Evolutionary conservation across 2,797 vertebrate species (phyloP), one percentile per base, ranked within the genome.

Genomic region (Pangasius sanitwongsei): DNA sequence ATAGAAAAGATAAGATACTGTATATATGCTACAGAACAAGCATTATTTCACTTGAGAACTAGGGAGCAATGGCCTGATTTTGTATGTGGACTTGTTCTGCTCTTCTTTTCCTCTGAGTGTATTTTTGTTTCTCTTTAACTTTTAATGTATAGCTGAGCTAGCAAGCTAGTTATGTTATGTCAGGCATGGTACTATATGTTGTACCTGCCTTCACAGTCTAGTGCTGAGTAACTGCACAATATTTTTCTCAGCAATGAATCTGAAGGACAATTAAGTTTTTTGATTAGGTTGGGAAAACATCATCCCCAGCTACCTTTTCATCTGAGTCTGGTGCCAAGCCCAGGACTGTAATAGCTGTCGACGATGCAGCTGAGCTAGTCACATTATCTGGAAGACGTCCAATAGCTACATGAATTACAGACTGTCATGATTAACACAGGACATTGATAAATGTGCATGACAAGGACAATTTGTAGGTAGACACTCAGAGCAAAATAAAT

Each of bases 201-300:
- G 75, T 18, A 65, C 41, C 20, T 87, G 74, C 25, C 2, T 61
- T 75, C 20, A 23, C 23, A 34, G 48, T 70, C 34, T 63, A 34
- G 4, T 53, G 28, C 13, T 80, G 61, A 80, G 31, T 63, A 65
- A 80, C n/a, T 25, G 53, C 34, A 25, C 6, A 20, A 82, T 87
- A 6, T 41, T 55, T n/a, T 87, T 48, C 50, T n/a, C 67, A 44
- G 67, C 74, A 53, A 67, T 87, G 63, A 87, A 67, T 55, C 34
- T 74, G 55, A 44, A 75, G 34, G 53, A 75, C 53, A 57, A 86
- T 87, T 67, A 82, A 48, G 53, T 69, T 48, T 83, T 87, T 44
- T 83, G 80, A 87, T 87, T 87, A 87, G 86, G 69, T 83, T 87
- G 67, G 34, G 67, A 72, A 61, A 74, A 61, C 67, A 61, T 87